These are phyloP conservation scores for Prorops nasuta DNA, from an alignment of 1,140 invertebrate species.

Conservation along the genomic window DNA sequence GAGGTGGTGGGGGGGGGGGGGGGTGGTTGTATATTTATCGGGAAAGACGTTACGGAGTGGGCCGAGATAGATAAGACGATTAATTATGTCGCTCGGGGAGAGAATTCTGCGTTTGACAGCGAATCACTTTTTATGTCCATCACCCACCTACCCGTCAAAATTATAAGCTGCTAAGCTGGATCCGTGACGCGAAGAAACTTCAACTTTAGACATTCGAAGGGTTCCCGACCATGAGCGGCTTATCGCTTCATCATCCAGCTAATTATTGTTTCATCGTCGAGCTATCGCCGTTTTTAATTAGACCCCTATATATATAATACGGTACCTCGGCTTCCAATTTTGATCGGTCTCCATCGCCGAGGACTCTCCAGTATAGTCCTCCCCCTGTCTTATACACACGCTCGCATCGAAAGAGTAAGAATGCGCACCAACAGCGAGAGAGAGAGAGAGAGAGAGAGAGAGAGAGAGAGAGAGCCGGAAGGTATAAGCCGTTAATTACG, in stretches of 20 bases:
- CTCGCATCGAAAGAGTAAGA: neutral
- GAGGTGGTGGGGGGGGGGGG: no score
- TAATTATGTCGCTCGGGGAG: conserved; percentile 22
- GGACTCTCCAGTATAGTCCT: neutral
- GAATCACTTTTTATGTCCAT: conserved; percentile 24
- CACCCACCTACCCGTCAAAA: conserved; percentile 21
- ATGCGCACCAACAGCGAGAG: neutral
- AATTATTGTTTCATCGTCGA: conserved; percentile 32
- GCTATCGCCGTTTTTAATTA: conserved; percentile 27
- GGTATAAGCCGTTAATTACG: conserved; percentile 28
- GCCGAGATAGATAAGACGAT: conserved; percentile 18
- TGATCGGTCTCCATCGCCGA: neutral
- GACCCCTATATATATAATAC: neutral
- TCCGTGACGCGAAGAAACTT: conserved; percentile 19
- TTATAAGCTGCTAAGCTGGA: conserved; percentile 20
- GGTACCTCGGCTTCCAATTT: no score
- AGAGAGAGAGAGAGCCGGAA: conserved; percentile 10
- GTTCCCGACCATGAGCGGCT: conserved; percentile 20
- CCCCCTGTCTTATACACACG: neutral
- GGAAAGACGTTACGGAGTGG: neutral
- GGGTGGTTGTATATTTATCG: neutral
- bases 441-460: conserved; percentile 7
- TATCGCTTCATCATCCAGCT: conserved; percentile 34
- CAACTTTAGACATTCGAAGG: conserved; percentile 27
- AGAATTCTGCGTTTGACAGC: conserved; percentile 28